Conservation (phyloP, 2,113 vertebrate species). For the Oxygymnocypris stewartii region DNA sequence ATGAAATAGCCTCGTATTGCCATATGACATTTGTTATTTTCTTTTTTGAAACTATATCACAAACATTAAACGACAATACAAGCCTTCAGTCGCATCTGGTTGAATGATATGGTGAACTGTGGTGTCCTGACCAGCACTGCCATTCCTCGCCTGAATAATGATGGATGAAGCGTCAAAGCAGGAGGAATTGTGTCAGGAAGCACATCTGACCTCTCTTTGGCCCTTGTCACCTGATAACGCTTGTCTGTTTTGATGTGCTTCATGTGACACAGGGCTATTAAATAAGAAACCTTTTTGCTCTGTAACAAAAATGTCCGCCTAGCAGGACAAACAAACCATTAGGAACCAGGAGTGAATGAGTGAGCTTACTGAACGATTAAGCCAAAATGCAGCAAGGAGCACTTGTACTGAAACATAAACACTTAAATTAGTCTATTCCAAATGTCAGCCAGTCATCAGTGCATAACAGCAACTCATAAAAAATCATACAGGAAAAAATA, state of each 20-base stretch:
- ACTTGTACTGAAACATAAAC: background rate
- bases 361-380: slow-evolving; percentile 42
- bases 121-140: background rate
- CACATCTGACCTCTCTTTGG: slow-evolving; percentile 44
- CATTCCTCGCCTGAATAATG: slow-evolving; percentile 43
- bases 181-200: slow-evolving; percentile 52
- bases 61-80: background rate
- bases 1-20: background rate
- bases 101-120: background rate
- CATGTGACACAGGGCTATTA: slow-evolving; percentile 40
- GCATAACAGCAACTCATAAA: slow-evolving; percentile 18
- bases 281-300: slow-evolving; percentile 66
- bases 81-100: background rate
- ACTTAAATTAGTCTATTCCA: background rate
- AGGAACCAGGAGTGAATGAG: slow-evolving; percentile 60
- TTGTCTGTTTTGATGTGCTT: slow-evolving; percentile 75
- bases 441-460: background rate
- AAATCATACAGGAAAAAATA: slow-evolving; percentile 12
- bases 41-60: background rate
- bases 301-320: slow-evolving; percentile 70
- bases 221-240: slow-evolving; percentile 78
- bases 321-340: slow-evolving; percentile 68
- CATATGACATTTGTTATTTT: background rate
- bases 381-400: background rate
- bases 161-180: slow-evolving; percentile 42